A percentile compares a stretch with the other conserved stretches of the same genome.
Conservation (phyloP, 2,888 invertebrate genomes). For the Drosophila austrosaltans region DNA sequence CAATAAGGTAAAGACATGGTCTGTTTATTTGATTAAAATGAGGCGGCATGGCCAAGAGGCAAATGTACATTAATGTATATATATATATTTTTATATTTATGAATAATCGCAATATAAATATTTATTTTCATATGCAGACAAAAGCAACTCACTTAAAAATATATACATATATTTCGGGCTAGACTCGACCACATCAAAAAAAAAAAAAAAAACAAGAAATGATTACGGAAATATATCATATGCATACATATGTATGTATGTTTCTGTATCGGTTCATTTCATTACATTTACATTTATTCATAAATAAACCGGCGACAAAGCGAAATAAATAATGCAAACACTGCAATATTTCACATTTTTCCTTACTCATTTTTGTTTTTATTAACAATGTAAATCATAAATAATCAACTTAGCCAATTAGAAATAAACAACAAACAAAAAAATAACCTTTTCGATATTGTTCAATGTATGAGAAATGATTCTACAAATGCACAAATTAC, state of each 20-base stretch:
- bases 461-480: slow-evolving; percentile 45
- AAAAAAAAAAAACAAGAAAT: no score
- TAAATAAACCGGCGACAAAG: slow-evolving; percentile 57
- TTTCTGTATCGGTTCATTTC: neutral
- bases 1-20: slow-evolving; percentile 15
- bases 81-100: slow-evolving; percentile 18
- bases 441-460: slow-evolving; percentile 39
- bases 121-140: slow-evolving; percentile 30
- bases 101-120: slow-evolving; percentile 57
- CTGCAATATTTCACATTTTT: slow-evolving; percentile 52
- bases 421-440: slow-evolving; percentile 21
- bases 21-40: slow-evolving; percentile 11
- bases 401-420: slow-evolving; percentile 29
- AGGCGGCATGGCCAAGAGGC: slow-evolving; percentile 22
- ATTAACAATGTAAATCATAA: slow-evolving; percentile 5
- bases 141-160: slow-evolving; percentile 40
- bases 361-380: neutral
- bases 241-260: slow-evolving; percentile 3
- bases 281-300: slow-evolving; percentile 38
- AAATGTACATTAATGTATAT: slow-evolving; percentile 24
- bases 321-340: slow-evolving; percentile 56
- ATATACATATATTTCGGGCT: slow-evolving; percentile 50
- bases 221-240: neutral
- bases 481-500: slow-evolving; percentile 33
- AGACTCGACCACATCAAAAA: slow-evolving; percentile 59